phyloP scores from a whole-genome alignment of 2,113 vertebrate species.

The Micronycteris hirsuta region DNA sequence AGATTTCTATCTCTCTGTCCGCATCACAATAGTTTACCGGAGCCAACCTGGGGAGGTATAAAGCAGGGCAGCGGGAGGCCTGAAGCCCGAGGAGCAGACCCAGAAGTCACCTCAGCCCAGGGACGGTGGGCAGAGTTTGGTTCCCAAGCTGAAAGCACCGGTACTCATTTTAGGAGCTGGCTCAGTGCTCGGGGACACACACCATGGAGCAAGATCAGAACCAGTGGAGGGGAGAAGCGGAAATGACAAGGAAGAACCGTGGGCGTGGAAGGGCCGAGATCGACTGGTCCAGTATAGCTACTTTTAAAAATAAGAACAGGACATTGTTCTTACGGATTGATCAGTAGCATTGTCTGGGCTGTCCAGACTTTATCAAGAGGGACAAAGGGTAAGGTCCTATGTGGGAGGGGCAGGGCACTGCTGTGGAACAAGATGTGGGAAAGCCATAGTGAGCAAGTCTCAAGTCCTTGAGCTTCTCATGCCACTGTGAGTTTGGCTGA shows the following conservation, averaged over 20 bases:
- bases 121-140: not conserved
- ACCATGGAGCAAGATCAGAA: not conserved
- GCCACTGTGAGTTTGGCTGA: not conserved
- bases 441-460: not conserved
- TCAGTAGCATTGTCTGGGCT: not conserved
- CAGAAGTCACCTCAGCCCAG: not conserved
- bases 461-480: too few species aligned
- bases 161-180: not conserved
- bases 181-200: not conserved
- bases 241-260: not conserved
- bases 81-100: not conserved
- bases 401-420: not conserved
- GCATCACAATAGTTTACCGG: constrained; percentile 89
- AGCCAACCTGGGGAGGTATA: constrained; percentile 90
- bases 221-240: not conserved
- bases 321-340: not conserved
- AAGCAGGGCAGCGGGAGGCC: constrained; percentile 55
- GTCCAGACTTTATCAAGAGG: not conserved
- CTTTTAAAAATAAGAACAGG: not conserved
- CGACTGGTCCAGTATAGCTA: not conserved
- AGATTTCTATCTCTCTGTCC: constrained; percentile 62
- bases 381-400: not conserved
- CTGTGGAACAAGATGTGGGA: not conserved
- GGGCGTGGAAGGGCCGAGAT: not conserved
- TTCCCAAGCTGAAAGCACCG: not conserved